Evolutionary conservation across 2,113 vertebrate species (phyloP), one percentile per base, ranked within the genome.

Genomic region (Scartelaos histophorus): DNA sequence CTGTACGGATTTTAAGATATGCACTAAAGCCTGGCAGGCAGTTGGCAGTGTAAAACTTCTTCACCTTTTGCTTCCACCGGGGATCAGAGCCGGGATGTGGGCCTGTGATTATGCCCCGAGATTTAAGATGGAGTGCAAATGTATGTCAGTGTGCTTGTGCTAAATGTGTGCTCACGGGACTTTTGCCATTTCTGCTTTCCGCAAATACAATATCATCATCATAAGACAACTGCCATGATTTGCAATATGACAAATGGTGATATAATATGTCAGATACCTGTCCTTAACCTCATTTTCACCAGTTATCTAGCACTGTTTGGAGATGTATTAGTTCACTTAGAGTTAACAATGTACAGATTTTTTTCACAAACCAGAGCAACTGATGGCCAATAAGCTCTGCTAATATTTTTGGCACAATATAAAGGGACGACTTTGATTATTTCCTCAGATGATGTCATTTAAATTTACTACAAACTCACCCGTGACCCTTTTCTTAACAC

Each of bases 1-100:
- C 82, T 78, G 73, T 81, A 69, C 25, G 72, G 69, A 60, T 80
- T 84, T 87, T 71, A 85, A 87, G 82, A 85, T 84, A 79, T 75
- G 82, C 69, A 7, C 65, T 81, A 69, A 80, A 82, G 71, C 87
- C 80, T 47, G 56, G 66, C 49, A 75, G 74, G 22, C 73, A 53
- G 46, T 76, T 17, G 5, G 45, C 58, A 54, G 73, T 73, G 70
- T 69, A 54, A 78, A 68, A 72, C 72, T 60, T 47, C 51, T 58
- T 70, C 74, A 62, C 58, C 70, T 67, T 67, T n/a, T 67, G 73
- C 57, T 66, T 54, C 35, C 38, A 49, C 58, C 12, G 16, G 13
- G 47, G 67, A 67, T n/a, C 69, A 21, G 67, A 53, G 70, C 24
- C 17, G 64, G 53, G 64, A 74, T 49, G 34, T 54, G 67, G 13